Conservation (phyloP, 2,888 invertebrate genomes). For the Calliphora vomitoria region DNA sequence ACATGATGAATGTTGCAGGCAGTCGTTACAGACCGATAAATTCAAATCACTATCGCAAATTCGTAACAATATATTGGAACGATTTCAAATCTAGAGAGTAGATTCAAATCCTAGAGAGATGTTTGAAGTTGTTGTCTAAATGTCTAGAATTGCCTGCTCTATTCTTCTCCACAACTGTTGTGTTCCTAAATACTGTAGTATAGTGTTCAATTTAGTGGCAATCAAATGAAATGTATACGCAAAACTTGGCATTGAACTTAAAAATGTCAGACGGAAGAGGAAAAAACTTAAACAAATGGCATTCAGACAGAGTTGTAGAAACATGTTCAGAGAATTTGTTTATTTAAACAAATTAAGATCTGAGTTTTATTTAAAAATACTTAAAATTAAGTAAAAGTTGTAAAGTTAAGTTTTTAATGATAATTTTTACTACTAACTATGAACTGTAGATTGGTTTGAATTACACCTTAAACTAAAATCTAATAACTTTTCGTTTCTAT, state of each 20-base stretch:
- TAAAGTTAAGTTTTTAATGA: no score
- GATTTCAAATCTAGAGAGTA: no score
- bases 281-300: slow-evolving; percentile 41
- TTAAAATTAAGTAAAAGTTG: background rate
- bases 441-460: no score
- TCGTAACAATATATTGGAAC: no score
- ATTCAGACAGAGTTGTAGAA: slow-evolving; percentile 6
- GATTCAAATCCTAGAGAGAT: no score
- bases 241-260: slow-evolving; percentile 61
- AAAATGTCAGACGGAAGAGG: slow-evolving; percentile 48
- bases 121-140: background rate
- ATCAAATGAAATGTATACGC: slow-evolving; percentile 34
- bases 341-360: background rate
- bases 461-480: no score
- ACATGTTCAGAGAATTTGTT: background rate
- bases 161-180: background rate
- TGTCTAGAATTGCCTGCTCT: background rate
- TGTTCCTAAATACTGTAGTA: background rate
- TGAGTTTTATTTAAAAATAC: background rate
- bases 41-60: no score
- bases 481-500: no score
- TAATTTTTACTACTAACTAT: no score
- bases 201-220: slow-evolving; percentile 41
- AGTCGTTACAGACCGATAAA: no score
- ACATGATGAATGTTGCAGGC: no score